phyloP scores from a whole-genome alignment of 2,888 invertebrate species.

The Ligdia adustata region DNA sequence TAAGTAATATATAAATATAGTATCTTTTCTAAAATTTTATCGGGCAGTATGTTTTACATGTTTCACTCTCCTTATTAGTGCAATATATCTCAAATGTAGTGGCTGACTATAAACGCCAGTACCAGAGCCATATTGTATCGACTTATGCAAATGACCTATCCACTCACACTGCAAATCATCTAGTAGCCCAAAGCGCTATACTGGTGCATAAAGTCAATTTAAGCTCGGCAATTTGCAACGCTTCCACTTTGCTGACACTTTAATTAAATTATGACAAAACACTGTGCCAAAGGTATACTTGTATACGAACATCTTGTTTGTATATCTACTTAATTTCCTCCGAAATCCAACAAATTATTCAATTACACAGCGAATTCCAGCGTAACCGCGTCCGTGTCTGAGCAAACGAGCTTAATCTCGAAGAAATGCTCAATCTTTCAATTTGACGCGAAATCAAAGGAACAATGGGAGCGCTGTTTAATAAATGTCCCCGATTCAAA shows the following conservation, averaged over 20 bases:
- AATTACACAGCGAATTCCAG: constrained; percentile 24
- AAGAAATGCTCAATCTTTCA: constrained; percentile 43
- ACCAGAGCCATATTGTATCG: constrained; percentile 3
- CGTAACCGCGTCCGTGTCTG: constrained; percentile 29
- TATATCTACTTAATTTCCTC: constrained; percentile 22
- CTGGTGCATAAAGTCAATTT: neutral
- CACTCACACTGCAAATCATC: constrained; percentile 10
- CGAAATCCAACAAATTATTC: constrained; percentile 23
- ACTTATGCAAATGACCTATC: constrained; percentile 12
- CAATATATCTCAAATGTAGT: neutral
- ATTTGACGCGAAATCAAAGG: constrained; percentile 54
- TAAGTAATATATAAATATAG: too few relatives aligned
- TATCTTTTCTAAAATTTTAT: too few relatives aligned
- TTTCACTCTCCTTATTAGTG: too few relatives aligned
- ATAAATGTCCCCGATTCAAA: constrained; percentile 66
- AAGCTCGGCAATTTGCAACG: neutral
- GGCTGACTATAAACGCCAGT: neutral
- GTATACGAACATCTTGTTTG: constrained; percentile 8
- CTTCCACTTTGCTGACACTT: constrained; percentile 2
- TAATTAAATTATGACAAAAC: constrained; percentile 10
- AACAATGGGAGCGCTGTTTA: constrained; percentile 60
- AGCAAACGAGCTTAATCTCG: constrained; percentile 35
- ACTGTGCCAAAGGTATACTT: neutral
- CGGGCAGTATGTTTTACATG: too few relatives aligned
- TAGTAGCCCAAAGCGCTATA: neutral